Conservation (phyloP, 1,140 invertebrate species). For the Drosophila auraria region DNA sequence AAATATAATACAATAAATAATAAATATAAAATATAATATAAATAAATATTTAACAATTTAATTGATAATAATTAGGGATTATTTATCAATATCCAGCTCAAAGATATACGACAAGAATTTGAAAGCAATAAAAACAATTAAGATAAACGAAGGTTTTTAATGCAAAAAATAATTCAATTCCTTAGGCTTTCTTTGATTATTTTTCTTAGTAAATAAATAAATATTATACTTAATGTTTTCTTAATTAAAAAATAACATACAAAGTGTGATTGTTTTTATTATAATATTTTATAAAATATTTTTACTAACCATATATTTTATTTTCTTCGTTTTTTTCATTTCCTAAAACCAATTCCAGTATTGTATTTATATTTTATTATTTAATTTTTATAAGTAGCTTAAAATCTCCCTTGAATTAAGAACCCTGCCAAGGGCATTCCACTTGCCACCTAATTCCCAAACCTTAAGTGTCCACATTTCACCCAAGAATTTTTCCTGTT, state of each 20-base stretch:
- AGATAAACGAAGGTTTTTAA: background rate
- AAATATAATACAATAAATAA: background rate
- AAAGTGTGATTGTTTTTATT: no score
- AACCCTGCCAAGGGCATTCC: background rate
- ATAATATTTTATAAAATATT: background rate
- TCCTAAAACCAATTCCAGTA: background rate
- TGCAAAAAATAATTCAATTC: background rate
- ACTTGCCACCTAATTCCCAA: background rate
- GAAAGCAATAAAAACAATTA: background rate
- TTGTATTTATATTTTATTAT: background rate
- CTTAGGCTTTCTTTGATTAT: no score
- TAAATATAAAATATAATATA: background rate
- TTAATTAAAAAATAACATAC: background rate
- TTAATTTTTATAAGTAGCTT: background rate
- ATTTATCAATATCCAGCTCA: background rate
- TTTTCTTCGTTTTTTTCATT: background rate
- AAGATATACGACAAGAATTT: background rate
- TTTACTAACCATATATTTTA: background rate
- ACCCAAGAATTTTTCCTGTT: background rate
- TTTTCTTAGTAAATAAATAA: background rate
- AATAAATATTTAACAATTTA: no score
- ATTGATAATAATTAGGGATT: no score
- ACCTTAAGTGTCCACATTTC: slow-evolving; percentile 7
- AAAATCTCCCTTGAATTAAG: background rate
- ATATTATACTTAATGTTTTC: no score